Evolutionary conservation across 2,888 invertebrate species (phyloP).

Genomic region (Tetramorium bicarinatum): DNA sequence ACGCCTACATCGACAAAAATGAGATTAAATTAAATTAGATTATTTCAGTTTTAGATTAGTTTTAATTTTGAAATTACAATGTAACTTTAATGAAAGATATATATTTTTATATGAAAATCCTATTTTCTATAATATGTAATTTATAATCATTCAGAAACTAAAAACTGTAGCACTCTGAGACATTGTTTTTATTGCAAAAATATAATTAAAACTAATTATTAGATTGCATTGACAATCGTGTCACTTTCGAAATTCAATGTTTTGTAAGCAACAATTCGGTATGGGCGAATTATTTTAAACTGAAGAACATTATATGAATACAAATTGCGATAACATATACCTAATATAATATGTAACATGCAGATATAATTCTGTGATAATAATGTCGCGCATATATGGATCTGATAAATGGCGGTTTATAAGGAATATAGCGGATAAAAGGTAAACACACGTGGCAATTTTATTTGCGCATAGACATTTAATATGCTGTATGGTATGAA

Average conservation of each 20-base stretch:
- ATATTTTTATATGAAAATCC: background rate
- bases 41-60: background rate
- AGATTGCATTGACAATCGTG: background rate
- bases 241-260: background rate
- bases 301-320: background rate
- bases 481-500: background rate
- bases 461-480: constrained; percentile 3
- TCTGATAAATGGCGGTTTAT: constrained; percentile 18
- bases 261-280: background rate
- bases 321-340: background rate
- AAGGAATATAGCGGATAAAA: constrained; percentile 26
- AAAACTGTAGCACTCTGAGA: background rate
- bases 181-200: background rate
- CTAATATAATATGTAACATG: background rate
- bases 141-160: background rate
- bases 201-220: background rate
- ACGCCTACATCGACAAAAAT: background rate
- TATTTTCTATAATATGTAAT: background rate
- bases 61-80: background rate
- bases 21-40: background rate
- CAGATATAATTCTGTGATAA: background rate
- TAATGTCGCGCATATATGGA: constrained; percentile 14
- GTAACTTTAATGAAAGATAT: background rate
- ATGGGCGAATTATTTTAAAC: background rate
- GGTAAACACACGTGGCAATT: constrained; percentile 38